These are phyloP conservation scores for Glaucomys volans DNA, from an alignment of 2,113 vertebrate species.

Conservation along the genomic window DNA sequence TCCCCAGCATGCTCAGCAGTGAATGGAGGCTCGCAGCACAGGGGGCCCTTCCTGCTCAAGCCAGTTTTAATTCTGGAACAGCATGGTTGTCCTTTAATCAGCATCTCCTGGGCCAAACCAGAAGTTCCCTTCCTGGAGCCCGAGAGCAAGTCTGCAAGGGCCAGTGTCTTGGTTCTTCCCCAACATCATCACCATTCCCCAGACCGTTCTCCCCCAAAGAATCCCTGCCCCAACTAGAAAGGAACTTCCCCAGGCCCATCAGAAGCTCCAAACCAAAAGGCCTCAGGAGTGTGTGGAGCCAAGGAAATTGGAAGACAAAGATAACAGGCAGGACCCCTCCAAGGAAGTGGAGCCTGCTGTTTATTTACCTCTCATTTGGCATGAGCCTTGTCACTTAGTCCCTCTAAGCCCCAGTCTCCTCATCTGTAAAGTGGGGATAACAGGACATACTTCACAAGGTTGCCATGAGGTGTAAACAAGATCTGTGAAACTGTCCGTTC, in stretches of 20 bases:
- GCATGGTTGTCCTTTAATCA: background rate
- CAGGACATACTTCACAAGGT: background rate
- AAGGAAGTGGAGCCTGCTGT: background rate
- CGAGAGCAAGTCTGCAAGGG: background rate
- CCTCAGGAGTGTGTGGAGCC: background rate
- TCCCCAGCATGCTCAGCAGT: background rate
- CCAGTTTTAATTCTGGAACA: background rate
- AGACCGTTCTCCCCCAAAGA: background rate
- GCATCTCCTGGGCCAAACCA: background rate
- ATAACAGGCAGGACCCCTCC: background rate
- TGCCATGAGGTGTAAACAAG: background rate
- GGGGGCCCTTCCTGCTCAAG: background rate
- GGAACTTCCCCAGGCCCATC: background rate
- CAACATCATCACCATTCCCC: background rate
- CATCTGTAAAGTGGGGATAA: background rate
- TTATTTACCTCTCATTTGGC: background rate
- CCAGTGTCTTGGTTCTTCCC: background rate
- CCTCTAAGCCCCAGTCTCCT: background rate
- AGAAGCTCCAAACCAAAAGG: background rate
- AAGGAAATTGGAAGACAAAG: background rate
- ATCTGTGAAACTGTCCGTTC: background rate
- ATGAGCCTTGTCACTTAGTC: background rate
- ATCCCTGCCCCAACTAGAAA: background rate
- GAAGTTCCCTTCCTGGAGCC: background rate
- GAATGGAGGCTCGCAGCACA: background rate